A percentile compares a stretch with the other conserved stretches of the same genome.
phyloP scores from a whole-genome alignment of 1,140 invertebrate species.

The Drosophila azteca region DNA sequence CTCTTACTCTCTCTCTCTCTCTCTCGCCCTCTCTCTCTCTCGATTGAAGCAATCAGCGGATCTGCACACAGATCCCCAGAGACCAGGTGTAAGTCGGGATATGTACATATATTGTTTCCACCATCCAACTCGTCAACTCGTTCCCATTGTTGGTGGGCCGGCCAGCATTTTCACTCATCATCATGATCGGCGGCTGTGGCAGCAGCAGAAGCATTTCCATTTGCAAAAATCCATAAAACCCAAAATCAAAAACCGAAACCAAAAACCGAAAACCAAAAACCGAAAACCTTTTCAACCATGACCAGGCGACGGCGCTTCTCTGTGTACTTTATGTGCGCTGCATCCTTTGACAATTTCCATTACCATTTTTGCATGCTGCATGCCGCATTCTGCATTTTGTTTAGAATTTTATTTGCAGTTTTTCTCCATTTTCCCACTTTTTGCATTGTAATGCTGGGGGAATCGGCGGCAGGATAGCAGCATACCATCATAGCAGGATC shows the following conservation, averaged over 20 bases:
- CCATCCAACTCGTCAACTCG: slow-evolving; percentile 61
- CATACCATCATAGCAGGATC: neutral
- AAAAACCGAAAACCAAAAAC: slow-evolving; percentile 20
- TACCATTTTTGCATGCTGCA: slow-evolving; percentile 57
- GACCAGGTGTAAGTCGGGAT: slow-evolving; percentile 62
- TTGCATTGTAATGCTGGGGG: slow-evolving; percentile 64
- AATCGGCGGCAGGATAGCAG: slow-evolving; percentile 5
- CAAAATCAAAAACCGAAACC: slow-evolving; percentile 14
- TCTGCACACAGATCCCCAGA: too few relatives aligned
- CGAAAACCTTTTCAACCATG: slow-evolving; percentile 46
- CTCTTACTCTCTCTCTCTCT: neutral
- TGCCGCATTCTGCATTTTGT: slow-evolving; percentile 51
- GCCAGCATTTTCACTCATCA: slow-evolving; percentile 44
- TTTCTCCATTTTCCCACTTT: slow-evolving; percentile 26
- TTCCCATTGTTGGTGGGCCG: slow-evolving; percentile 57
- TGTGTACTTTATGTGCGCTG: slow-evolving; percentile 40
- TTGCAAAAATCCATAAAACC: slow-evolving; percentile 22
- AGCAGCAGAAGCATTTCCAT: slow-evolving; percentile 4
- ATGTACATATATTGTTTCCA: slow-evolving; percentile 50
- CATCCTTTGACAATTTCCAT: slow-evolving; percentile 67
- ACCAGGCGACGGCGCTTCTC: slow-evolving; percentile 46
- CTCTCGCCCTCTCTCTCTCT: slow-evolving; percentile 2
- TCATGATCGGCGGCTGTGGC: slow-evolving; percentile 17
- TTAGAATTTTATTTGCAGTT: slow-evolving; percentile 14
- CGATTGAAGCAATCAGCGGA: slow-evolving; percentile 24